phyloP scores from a whole-genome alignment of 2,797 vertebrate species.

The Erpetoichthys calabaricus region DNA sequence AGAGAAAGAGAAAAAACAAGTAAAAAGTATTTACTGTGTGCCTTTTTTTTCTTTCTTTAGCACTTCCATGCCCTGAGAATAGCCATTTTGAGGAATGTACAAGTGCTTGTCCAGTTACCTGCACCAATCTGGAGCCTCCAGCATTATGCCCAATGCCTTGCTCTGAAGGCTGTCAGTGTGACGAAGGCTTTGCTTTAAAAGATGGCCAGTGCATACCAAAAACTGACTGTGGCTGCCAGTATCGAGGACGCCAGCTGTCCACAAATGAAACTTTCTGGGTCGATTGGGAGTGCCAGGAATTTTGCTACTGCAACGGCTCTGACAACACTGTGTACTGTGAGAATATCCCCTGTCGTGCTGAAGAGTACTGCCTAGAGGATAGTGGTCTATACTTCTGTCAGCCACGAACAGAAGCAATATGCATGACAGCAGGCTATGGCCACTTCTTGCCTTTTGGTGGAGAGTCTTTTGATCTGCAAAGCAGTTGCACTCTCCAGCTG shows the following conservation, averaged over 20 bases:
- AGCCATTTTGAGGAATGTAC: conserved; percentile 93
- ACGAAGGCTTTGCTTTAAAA: conserved; percentile 68
- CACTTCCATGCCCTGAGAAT: conserved; percentile 79
- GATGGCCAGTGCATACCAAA: conserved; percentile 65
- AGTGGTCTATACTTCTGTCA: conserved; percentile 72
- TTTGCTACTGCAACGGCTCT: conserved; percentile 89
- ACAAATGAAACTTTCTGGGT: conserved; percentile 94
- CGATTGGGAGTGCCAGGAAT: conserved; percentile 82
- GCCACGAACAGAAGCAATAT: conserved; percentile 71
- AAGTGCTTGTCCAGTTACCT: conserved; percentile 72
- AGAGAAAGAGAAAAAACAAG: no score
- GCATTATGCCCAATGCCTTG: conserved; percentile 64
- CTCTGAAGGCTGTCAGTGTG: conserved; percentile 81
- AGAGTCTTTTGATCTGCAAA: conserved; percentile 85
- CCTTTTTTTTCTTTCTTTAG: conserved; percentile 33
- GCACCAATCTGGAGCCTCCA: conserved; percentile 52
- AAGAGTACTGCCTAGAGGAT: conserved; percentile 80
- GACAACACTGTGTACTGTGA: conserved; percentile 88
- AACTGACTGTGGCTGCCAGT: conserved; percentile 77
- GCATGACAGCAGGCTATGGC: conserved; percentile 75
- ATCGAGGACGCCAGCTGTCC: conserved; percentile 67
- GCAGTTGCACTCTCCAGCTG: conserved; percentile 75
- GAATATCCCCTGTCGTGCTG: conserved; percentile 59
- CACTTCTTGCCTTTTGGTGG: conserved; percentile 84
- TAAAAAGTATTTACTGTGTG: no score